Evolutionary conservation across 2,888 invertebrate species (phyloP).

Genomic region (Calephelis perditalis): DNA sequence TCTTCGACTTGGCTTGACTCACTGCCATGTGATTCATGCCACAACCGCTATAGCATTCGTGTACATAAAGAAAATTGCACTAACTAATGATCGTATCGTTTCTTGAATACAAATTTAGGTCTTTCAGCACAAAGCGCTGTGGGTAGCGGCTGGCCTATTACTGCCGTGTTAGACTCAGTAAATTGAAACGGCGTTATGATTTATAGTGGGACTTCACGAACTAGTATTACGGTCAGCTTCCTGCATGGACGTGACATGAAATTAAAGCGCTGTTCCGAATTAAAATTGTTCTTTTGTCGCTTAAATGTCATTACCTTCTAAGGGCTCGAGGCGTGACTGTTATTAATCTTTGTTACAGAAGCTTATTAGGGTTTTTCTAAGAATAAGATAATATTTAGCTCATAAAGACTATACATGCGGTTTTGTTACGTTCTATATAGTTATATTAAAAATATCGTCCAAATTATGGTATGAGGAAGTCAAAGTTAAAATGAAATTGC

Average conservation of each 20-base stretch:
- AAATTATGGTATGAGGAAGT: no score
- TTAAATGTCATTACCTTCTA: slow-evolving; percentile 17
- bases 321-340: slow-evolving; percentile 7
- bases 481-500: no score
- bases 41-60: slow-evolving; percentile 52
- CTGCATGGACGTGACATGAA: slow-evolving; percentile 60
- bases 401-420: no score
- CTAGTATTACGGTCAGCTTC: slow-evolving; percentile 62
- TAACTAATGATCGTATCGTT: slow-evolving; percentile 72
- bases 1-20: no score
- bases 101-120: slow-evolving; percentile 72
- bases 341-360: slow-evolving; percentile 10
- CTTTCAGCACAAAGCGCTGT: slow-evolving; percentile 55
- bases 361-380: neutral
- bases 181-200: slow-evolving; percentile 74
- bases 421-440: no score
- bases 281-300: slow-evolving; percentile 23
- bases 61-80: slow-evolving; percentile 71
- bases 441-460: no score
- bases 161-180: slow-evolving; percentile 59
- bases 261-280: slow-evolving; percentile 35
- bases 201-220: slow-evolving; percentile 66
- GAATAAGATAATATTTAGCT: no score
- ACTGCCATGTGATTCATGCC: slow-evolving; percentile 34
- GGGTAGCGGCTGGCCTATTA: slow-evolving; percentile 53